phyloP scores from a whole-genome alignment of 1,140 invertebrate genomes.

The Aleiodes sp. region DNA sequence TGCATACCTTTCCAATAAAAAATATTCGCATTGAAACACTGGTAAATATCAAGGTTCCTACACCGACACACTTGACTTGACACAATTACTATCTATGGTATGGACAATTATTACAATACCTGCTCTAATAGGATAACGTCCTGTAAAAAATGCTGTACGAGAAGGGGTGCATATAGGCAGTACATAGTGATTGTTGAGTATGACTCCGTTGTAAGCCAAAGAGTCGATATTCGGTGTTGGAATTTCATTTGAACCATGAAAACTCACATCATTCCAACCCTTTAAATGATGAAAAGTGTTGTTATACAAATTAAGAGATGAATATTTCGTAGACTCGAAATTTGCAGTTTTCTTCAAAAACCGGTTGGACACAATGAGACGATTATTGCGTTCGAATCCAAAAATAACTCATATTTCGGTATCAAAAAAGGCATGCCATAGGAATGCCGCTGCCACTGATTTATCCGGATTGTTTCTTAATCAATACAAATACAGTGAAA shows the following conservation, averaged over 20 bases:
- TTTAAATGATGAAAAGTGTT: conserved; percentile 47
- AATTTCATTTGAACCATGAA: conserved; percentile 75
- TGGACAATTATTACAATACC: conserved; percentile 65
- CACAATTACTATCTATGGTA: background rate
- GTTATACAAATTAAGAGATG: no score
- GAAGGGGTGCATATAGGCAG: conserved; percentile 72
- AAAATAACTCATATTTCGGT: no score
- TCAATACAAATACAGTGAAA: no score
- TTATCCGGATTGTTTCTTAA: no score
- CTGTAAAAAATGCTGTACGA: conserved; percentile 71
- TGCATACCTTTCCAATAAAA: conserved; percentile 68
- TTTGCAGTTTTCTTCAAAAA: no score
- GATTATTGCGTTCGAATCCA: no score
- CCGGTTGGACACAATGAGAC: no score
- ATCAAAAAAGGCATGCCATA: no score
- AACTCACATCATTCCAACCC: conserved; percentile 80
- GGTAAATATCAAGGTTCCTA: background rate
- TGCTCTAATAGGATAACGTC: conserved; percentile 71
- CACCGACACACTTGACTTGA: no score
- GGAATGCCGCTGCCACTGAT: no score
- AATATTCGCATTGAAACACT: background rate
- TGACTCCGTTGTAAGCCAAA: conserved; percentile 71
- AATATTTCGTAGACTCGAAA: no score
- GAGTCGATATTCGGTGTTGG: conserved; percentile 76
- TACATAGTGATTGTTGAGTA: conserved; percentile 71